phyloP scores from a whole-genome alignment of 2,888 invertebrate genomes.

The Dioctria linearis region DNA sequence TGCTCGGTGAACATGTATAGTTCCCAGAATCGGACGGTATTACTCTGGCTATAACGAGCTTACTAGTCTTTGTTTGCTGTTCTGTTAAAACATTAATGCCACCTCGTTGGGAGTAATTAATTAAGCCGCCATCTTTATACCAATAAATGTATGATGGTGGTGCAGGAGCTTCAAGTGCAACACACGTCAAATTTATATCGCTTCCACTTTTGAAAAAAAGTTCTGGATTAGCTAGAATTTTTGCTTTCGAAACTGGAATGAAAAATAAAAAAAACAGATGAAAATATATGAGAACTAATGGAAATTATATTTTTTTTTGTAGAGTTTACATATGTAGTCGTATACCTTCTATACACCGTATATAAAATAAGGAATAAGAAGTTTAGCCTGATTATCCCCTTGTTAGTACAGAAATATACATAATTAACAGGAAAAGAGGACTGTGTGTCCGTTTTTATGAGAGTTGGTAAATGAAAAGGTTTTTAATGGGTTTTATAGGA shows the following conservation, averaged over 20 bases:
- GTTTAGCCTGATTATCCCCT: too few species aligned
- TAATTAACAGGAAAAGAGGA: too few species aligned
- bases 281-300: too few species aligned
- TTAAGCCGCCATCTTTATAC: constrained; percentile 87
- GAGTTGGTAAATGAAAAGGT: too few species aligned
- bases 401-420: too few species aligned
- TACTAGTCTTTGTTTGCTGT: constrained; percentile 87
- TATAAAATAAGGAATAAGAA: too few species aligned
- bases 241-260: constrained; percentile 86
- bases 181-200: constrained; percentile 92
- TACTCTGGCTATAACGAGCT: constrained; percentile 87
- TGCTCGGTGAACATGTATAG: constrained; percentile 91
- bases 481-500: too few species aligned
- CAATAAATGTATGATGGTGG: constrained; percentile 84
- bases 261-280: not conserved
- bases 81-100: constrained; percentile 91
- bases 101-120: constrained; percentile 88
- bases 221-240: constrained; percentile 88
- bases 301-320: not conserved
- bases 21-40: constrained; percentile 86
- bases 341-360: too few species aligned
- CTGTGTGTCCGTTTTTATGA: too few species aligned
- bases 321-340: not conserved
- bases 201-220: constrained; percentile 91
- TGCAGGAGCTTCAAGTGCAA: constrained; percentile 81